phyloP scores from a whole-genome alignment of 2,797 vertebrate genomes.

The Molothrus aeneus region DNA sequence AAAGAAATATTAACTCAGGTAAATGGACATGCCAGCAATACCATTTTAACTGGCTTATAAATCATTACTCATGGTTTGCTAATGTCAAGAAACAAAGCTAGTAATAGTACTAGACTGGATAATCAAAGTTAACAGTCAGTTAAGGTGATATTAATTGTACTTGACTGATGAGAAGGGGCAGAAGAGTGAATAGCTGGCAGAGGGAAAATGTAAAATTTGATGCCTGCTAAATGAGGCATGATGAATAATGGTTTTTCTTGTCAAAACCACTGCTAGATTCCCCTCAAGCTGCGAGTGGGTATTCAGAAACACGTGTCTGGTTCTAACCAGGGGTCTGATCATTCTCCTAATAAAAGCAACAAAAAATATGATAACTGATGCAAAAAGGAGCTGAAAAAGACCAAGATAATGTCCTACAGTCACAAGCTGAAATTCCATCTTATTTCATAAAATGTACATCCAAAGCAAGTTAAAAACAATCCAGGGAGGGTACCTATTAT shows the following conservation, averaged over 20 bases:
- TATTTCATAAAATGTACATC: neutral
- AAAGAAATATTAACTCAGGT: neutral
- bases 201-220: conserved; percentile 63
- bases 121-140: conserved; percentile 64
- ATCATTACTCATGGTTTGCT: conserved; percentile 23
- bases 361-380: neutral
- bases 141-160: conserved; percentile 62
- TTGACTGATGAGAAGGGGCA: conserved; percentile 59
- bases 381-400: conserved; percentile 27
- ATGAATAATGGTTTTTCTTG: conserved; percentile 64
- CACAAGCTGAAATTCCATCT: conserved; percentile 18
- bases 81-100: conserved; percentile 41
- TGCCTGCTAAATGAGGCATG: conserved; percentile 68
- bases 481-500: conserved; percentile 25
- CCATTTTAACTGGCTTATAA: conserved; percentile 28
- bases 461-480: conserved; percentile 48
- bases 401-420: neutral
- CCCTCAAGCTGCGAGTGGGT: neutral
- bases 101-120: conserved; percentile 28
- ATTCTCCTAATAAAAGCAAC: neutral
- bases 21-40: neutral
- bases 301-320: neutral
- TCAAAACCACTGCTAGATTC: conserved; percentile 53
- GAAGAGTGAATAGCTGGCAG: conserved; percentile 51
- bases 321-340: conserved; percentile 38